These are phyloP conservation scores for Sicus ferrugineus DNA, from an alignment of 2,888 invertebrate genomes.

Conservation along the genomic window DNA sequence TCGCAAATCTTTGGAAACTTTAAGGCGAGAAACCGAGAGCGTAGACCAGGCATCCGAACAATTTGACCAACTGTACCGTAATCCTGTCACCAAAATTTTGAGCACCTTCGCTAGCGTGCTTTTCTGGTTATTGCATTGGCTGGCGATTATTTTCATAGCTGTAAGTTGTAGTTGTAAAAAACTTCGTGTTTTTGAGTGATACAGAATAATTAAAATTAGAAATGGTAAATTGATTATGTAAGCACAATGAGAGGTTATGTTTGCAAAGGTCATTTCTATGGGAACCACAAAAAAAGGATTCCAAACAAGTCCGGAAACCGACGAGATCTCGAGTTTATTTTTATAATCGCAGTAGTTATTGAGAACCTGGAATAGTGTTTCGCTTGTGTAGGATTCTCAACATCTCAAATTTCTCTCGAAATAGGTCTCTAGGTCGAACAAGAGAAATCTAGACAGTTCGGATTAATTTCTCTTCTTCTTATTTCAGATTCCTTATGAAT, in stretches of 20 bases:
- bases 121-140: conserved; percentile 22
- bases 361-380: too few species aligned
- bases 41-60: neutral
- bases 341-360: too few species aligned
- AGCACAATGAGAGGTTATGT: neutral
- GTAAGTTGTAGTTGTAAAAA: neutral
- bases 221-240: neutral
- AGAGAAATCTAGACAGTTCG: too few species aligned
- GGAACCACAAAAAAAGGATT: neutral
- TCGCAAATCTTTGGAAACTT: conserved; percentile 8
- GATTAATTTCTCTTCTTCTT: too few species aligned
- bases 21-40: neutral
- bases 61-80: conserved; percentile 2
- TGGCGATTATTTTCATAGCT: conserved; percentile 11
- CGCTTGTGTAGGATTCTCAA: too few species aligned
- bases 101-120: conserved; percentile 16
- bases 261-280: neutral
- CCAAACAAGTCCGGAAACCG: too few species aligned
- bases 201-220: neutral
- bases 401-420: too few species aligned
- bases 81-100: neutral
- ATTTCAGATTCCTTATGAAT: too few species aligned
- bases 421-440: too few species aligned
- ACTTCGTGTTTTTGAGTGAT: neutral
- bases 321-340: too few species aligned